Evolutionary conservation across 2,797 vertebrate species (phyloP).

Genomic region (Cephalopachus bancanus): DNA sequence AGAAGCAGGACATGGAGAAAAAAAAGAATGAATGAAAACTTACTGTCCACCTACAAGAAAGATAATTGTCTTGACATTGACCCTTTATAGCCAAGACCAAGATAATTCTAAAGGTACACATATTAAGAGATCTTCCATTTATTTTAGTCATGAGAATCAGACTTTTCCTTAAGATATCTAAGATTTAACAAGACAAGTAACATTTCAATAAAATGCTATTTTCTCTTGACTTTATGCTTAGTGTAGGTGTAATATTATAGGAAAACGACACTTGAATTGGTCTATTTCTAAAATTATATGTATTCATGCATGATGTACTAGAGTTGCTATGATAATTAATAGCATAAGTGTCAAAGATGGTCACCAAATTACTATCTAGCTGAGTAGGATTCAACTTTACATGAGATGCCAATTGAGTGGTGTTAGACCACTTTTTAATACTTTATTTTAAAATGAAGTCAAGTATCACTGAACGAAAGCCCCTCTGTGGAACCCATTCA

Average conservation of each 20-base stretch:
- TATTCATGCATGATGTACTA: neutral
- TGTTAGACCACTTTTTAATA: neutral
- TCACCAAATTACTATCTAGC: neutral
- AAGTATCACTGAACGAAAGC: neutral
- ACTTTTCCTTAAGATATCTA: conserved; percentile 30
- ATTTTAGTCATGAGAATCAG: neutral
- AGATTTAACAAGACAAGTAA: neutral
- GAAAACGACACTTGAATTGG: neutral
- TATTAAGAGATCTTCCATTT: neutral
- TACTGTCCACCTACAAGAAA: neutral
- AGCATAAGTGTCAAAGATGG: neutral
- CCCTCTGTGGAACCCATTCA: neutral
- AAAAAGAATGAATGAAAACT: neutral
- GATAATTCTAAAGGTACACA: neutral
- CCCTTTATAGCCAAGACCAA: neutral
- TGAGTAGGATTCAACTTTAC: neutral
- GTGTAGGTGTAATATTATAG: neutral
- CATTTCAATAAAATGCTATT: neutral
- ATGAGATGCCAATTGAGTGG: neutral
- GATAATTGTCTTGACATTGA: neutral
- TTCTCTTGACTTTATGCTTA: neutral
- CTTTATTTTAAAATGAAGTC: conserved; percentile 7
- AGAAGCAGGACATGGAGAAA: neutral
- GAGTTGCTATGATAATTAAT: neutral
- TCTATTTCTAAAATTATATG: neutral